phyloP scores from a whole-genome alignment of 2,888 invertebrate genomes.

The Carcina quercana region DNA sequence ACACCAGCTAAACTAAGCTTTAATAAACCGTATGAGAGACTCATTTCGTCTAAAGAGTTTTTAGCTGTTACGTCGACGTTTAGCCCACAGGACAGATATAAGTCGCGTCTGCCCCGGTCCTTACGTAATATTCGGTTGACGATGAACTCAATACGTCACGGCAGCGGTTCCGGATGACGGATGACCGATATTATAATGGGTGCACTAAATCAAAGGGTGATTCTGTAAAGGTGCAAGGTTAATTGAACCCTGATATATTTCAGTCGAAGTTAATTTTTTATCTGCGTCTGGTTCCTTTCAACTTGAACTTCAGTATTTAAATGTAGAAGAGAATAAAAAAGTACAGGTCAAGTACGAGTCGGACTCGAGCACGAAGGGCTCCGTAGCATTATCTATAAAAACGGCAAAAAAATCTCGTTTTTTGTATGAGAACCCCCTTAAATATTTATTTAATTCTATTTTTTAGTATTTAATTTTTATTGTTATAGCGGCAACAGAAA shows the following conservation, averaged over 20 bases:
- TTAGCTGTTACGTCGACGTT: slow-evolving; percentile 32
- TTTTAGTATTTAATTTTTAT: no score
- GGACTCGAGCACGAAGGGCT: no score
- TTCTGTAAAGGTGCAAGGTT: slow-evolving; percentile 29
- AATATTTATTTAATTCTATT: no score
- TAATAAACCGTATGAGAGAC: no score
- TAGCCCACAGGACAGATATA: slow-evolving; percentile 47
- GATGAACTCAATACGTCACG: slow-evolving; percentile 68
- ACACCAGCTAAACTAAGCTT: background rate
- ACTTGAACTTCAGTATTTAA: slow-evolving; percentile 27
- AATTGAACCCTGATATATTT: slow-evolving; percentile 35
- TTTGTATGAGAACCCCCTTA: no score
- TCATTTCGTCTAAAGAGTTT: slow-evolving; percentile 30
- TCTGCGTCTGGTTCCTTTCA: no score
- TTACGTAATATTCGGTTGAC: slow-evolving; percentile 66
- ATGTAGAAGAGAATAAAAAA: slow-evolving; percentile 5
- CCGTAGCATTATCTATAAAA: no score
- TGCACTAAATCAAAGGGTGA: slow-evolving; percentile 34
- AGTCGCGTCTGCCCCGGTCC: slow-evolving; percentile 58
- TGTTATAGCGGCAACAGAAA: no score
- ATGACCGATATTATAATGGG: slow-evolving; percentile 37
- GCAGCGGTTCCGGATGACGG: slow-evolving; percentile 58
- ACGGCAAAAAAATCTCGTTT: no score
- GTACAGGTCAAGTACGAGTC: no score
- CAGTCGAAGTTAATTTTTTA: no score